Evolutionary conservation across 2,113 vertebrate species (phyloP).

Genomic region (Cavia aperea): DNA sequence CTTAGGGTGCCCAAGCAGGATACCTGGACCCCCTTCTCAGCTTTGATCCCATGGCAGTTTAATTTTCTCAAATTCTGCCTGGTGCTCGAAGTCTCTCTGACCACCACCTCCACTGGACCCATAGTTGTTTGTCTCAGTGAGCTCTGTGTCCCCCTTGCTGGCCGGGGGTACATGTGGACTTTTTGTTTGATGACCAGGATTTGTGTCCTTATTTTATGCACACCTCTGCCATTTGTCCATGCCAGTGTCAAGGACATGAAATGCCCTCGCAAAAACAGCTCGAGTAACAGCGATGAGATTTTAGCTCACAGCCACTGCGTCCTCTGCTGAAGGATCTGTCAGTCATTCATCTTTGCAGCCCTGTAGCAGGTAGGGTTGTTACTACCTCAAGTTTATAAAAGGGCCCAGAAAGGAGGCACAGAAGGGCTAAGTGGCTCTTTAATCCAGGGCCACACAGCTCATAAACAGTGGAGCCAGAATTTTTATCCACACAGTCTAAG

Average conservation of each 20-base stretch:
- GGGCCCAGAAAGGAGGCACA: neutral
- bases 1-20: no score
- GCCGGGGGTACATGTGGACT: rapidly evolving
- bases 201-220: neutral
- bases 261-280: neutral
- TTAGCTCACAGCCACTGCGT: neutral
- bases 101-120: neutral
- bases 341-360: neutral
- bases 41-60: neutral
- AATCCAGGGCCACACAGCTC: neutral
- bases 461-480: neutral
- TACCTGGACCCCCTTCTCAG: neutral
- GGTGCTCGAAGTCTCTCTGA: neutral
- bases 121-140: neutral
- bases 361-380: neutral
- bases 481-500: no score
- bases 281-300: neutral
- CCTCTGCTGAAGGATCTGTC: neutral
- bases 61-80: neutral
- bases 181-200: neutral
- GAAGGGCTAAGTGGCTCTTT: neutral
- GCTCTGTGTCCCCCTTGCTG: neutral
- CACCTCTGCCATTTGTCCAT: neutral
- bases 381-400: neutral
- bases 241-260: neutral